Conservation (phyloP, 2,888 invertebrate species). For the Eustalomyia histrio region DNA sequence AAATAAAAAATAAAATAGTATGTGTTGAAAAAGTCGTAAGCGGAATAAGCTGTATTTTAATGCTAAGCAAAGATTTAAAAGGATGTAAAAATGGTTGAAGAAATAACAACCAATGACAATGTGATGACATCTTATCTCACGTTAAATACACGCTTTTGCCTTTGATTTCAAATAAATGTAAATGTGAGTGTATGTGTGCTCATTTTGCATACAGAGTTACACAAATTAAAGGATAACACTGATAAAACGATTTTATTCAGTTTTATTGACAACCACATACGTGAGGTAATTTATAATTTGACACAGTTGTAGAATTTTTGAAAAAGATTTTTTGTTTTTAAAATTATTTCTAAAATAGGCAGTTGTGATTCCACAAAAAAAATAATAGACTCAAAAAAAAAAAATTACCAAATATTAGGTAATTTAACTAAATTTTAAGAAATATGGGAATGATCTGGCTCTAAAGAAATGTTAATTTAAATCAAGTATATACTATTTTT, state of each 20-base stretch:
- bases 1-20: conserved; percentile 3
- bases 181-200: background rate
- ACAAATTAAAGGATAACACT: conserved; percentile 15
- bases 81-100: conserved; percentile 19
- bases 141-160: conserved; percentile 7
- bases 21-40: background rate
- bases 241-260: background rate
- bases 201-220: background rate
- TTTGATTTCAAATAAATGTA: background rate
- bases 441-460: no score
- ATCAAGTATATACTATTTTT: no score
- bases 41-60: conserved; percentile 38
- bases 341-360: no score
- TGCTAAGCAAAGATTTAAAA: conserved; percentile 30
- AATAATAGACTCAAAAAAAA: no score
- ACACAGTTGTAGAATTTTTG: no score
- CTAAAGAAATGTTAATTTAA: no score
- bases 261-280: no score
- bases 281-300: no score
- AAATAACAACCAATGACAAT: conserved; percentile 16
- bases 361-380: no score
- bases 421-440: no score
- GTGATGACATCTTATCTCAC: conserved; percentile 14
- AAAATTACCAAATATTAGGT: no score
- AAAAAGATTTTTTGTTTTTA: no score